Percentiles rank a stretch among this genome's conserved stretches.
These are phyloP conservation scores for Muntiacus reevesi DNA, from an alignment of 2,113 vertebrate genomes.

Conservation along the genomic window DNA sequence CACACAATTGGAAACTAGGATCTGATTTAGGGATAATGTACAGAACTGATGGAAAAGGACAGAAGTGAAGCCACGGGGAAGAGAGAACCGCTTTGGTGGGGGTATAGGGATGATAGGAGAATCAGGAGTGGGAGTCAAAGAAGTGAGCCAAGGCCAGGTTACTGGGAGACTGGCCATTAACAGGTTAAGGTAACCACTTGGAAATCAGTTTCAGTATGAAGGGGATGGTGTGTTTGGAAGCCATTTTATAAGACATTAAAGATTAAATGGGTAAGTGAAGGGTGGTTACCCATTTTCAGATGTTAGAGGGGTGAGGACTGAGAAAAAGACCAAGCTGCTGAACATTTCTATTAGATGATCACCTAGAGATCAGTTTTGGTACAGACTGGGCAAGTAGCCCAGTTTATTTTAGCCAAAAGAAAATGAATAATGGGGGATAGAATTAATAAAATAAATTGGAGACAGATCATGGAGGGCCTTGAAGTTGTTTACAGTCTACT, in stretches of 20 bases:
- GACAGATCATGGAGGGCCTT: not conserved
- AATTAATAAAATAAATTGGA: conserved; percentile 25
- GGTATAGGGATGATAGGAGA: not conserved
- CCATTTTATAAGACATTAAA: not conserved
- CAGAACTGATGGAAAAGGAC: not conserved
- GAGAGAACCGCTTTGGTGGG: not conserved
- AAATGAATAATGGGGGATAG: not conserved
- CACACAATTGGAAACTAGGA: not conserved
- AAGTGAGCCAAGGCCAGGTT: not conserved
- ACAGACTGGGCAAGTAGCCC: not conserved
- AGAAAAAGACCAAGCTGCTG: not conserved
- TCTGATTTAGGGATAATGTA: not conserved
- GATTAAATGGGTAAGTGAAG: not conserved
- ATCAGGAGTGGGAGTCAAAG: not conserved
- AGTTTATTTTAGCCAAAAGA: conserved; percentile 7
- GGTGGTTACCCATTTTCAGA: not conserved
- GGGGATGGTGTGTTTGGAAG: not conserved
- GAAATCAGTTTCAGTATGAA: not conserved
- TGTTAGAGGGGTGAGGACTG: not conserved
- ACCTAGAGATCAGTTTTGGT: not conserved
- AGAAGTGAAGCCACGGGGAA: not conserved
- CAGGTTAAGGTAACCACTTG: not conserved
- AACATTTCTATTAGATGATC: not conserved
- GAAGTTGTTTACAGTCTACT: not conserved
- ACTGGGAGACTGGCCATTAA: not conserved